A percentile compares a stretch with the other conserved stretches of the same genome.
Evolutionary conservation across 1,140 invertebrate species (phyloP).

Genomic region (Chrysomallon squamiferum): DNA sequence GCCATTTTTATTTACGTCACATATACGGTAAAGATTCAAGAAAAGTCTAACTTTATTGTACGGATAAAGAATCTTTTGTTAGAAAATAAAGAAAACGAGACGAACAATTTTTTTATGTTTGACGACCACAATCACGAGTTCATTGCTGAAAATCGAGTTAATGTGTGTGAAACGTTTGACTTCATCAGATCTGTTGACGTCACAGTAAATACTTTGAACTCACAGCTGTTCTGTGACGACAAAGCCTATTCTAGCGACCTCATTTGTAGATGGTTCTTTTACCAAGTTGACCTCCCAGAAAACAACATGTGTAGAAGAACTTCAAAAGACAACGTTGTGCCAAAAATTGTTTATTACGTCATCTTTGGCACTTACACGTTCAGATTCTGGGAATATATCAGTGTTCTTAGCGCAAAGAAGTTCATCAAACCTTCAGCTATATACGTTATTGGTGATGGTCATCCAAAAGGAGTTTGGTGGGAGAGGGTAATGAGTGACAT

Average conservation of each 20-base stretch:
- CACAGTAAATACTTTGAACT: slow-evolving; percentile 1
- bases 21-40: no score
- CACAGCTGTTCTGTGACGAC: slow-evolving; percentile 13
- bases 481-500: slow-evolving; percentile 15
- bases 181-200: neutral
- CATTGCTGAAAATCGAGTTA: no score
- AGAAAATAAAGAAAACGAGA: no score
- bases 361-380: slow-evolving; percentile 26
- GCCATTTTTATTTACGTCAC: no score
- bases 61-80: no score
- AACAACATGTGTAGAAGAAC: neutral
- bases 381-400: slow-evolving; percentile 25
- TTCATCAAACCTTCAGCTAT: slow-evolving; percentile 17
- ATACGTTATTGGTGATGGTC: slow-evolving; percentile 27
- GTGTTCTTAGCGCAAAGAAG: slow-evolving; percentile 18
- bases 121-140: no score
- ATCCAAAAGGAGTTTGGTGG: slow-evolving; percentile 25
- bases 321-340: slow-evolving; percentile 2
- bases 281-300: slow-evolving; percentile 1
- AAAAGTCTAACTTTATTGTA: no score
- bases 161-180: no score
- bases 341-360: slow-evolving; percentile 27
- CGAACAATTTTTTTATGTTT: no score
- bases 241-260: slow-evolving; percentile 7
- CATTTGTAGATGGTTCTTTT: slow-evolving; percentile 13